Conservation (phyloP, 1,140 invertebrate genomes). For the Thaumetopoea pityocampa region DNA sequence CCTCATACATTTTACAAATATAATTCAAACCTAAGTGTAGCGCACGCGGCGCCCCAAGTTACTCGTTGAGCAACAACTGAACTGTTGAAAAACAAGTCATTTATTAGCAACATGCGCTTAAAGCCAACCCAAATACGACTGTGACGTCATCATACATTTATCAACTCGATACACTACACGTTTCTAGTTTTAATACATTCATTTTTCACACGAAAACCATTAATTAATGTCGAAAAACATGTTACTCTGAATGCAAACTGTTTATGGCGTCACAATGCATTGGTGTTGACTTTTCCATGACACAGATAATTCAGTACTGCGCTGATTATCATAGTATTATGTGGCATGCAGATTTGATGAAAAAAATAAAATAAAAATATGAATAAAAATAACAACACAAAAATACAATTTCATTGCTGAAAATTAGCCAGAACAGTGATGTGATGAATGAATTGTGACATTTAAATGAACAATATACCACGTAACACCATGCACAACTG, state of each 20-base stretch:
- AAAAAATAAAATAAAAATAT: constrained; percentile 15
- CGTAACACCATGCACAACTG: constrained; percentile 66
- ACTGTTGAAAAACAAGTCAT: constrained; percentile 76
- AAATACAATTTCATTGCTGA: no score
- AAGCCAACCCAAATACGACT: constrained; percentile 58
- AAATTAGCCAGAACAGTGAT: no score
- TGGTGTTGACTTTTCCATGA: constrained; percentile 61
- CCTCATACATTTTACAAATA: constrained; percentile 71
- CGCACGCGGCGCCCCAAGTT: constrained; percentile 72
- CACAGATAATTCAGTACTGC: constrained; percentile 48
- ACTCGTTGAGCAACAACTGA: constrained; percentile 73
- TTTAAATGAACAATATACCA: constrained; percentile 45
- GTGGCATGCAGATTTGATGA: constrained; percentile 55
- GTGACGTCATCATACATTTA: constrained; percentile 33
- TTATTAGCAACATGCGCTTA: constrained; percentile 72
- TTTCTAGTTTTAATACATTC: not conserved
- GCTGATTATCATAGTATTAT: constrained; percentile 61
- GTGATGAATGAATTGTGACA: constrained; percentile 19
- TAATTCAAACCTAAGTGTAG: constrained; percentile 74
- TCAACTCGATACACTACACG: not conserved
- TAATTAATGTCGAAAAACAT: not conserved
- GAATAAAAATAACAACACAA: constrained; percentile 13
- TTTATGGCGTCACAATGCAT: constrained; percentile 49
- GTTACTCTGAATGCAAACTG: not conserved
- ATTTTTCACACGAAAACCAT: not conserved